Evolutionary conservation across 1,140 invertebrate genomes (phyloP), one percentile per base, ranked within the genome.

Genomic region (Drosophila lowei): DNA sequence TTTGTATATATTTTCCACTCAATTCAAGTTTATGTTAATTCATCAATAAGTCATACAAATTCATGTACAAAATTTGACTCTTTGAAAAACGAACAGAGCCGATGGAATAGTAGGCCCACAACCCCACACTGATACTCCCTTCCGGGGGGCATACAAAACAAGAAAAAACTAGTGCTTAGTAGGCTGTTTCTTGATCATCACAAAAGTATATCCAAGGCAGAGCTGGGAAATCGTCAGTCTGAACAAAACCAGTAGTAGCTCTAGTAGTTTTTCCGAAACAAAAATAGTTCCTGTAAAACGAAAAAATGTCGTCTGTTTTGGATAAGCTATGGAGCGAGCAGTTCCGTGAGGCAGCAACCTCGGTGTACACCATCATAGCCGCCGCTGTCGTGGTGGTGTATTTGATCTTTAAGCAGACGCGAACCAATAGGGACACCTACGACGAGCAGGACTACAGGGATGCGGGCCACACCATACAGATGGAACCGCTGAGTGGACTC

Each of bases 381-480:
- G 8, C 77, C 16, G 28, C 53, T 6, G 57, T 65, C 7, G 6
- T 74, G 1, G 3, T 81, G 38, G 78, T 16, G 0, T 88, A 68
- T 5, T 9, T 63, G 8, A 55, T 48, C 8, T 88, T 63, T 6
- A 23, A 16, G 0, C 50, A 62, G 3, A 57, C 46, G 0, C 42
- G 63, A 0, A 48, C 44, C 1, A 47, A 49, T 0, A 16, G 62
- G 53, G 68, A 61, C 3, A 78, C 70, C 7, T 88, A 83, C 13
- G 83, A 86, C 15, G 78, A 83, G 2, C 55, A 72, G 11, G 81
- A 86, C 49, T 86, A 75, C 6, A 15, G 48, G 47, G 21, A 41
- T 0, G 57, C 43, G 8, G 78, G 59, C 0, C 60, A 75, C 5
- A 28, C 42, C 0, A n/a, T 25, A 13, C 6, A 57, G 1, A 30